Conservation (phyloP, 30 jellyfish, hydroid and myxozoan genomes). For the Cassiopea andromeda region DNA sequence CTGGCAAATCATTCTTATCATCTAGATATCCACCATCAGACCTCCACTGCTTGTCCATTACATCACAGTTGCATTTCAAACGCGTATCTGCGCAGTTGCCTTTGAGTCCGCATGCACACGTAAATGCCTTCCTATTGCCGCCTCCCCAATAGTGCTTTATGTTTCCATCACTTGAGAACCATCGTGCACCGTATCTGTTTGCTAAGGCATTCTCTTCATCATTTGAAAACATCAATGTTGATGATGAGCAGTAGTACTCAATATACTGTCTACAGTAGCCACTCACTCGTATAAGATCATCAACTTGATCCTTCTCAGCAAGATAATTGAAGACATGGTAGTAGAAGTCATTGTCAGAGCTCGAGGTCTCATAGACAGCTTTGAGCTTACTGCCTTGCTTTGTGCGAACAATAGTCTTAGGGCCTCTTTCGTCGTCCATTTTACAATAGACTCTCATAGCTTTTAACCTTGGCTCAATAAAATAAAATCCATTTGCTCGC, state of each 20-base stretch:
- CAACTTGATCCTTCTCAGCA: slow-evolving; percentile 29
- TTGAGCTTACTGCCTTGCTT: slow-evolving; percentile 55
- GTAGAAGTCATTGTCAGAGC: slow-evolving; percentile 36
- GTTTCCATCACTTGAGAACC: slow-evolving; percentile 78
- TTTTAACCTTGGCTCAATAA: slow-evolving; percentile 62
- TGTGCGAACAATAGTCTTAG: slow-evolving; percentile 63
- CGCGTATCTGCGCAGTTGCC: slow-evolving; percentile 65
- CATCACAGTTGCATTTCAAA: slow-evolving; percentile 89
- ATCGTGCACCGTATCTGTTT: slow-evolving; percentile 88
- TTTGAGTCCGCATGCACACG: slow-evolving; percentile 89
- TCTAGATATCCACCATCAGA: slow-evolving; percentile 81
- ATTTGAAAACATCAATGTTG: slow-evolving; percentile 80
- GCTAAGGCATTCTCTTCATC: slow-evolving; percentile 57
- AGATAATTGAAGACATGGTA: slow-evolving; percentile 60
- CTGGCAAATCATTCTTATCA: slow-evolving; percentile 82
- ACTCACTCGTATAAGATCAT: slow-evolving; percentile 52
- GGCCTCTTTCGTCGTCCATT: slow-evolving; percentile 69
- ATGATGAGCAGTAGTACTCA: slow-evolving; percentile 72
- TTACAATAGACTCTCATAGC: slow-evolving; percentile 78
- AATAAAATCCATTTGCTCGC: slow-evolving; percentile 57
- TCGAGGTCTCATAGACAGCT: slow-evolving; percentile 37
- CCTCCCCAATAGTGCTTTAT: slow-evolving; percentile 95
- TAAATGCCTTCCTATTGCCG: slow-evolving; percentile 66
- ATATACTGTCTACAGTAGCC: slow-evolving; percentile 81
- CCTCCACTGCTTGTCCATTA: slow-evolving; percentile 81